Evolutionary conservation across 2,888 invertebrate species (phyloP).

Genomic region (Volucella inflata): DNA sequence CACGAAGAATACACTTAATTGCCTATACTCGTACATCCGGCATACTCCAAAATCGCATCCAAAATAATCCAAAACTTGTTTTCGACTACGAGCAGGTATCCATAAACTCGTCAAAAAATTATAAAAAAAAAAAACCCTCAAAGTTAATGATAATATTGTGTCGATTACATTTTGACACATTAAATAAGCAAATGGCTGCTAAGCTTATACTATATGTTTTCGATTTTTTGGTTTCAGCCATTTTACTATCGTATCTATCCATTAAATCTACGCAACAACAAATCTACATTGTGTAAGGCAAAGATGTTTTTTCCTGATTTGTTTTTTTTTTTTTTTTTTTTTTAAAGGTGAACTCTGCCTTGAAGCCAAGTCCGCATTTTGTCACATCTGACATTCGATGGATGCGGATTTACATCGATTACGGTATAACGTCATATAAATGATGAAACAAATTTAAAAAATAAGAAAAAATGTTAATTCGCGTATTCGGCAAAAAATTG

Average conservation of each 20-base stretch:
- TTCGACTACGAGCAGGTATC: not conserved
- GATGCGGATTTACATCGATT: conserved; percentile 40
- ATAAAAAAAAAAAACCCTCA: not conserved
- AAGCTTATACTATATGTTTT: not conserved
- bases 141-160: not conserved
- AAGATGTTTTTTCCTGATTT: not conserved
- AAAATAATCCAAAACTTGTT: no score
- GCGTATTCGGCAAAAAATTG: not conserved
- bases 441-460: conserved; percentile 4
- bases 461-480: not conserved
- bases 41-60: not conserved
- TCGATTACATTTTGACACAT: conserved; percentile 15
- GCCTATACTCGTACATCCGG: not conserved
- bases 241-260: not conserved
- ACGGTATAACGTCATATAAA: conserved; percentile 11
- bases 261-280: not conserved
- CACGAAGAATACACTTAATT: not conserved
- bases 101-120: not conserved
- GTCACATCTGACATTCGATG: conserved; percentile 29
- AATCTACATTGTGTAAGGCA: no score
- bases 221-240: not conserved
- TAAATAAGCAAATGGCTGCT: conserved; percentile 3
- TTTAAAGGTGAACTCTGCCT: conserved; percentile 7
- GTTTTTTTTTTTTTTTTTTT: no score
- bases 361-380: conserved; percentile 1